A percentile compares a stretch with the other conserved stretches of the same genome.
Evolutionary conservation across 1,140 invertebrate species (phyloP).

Genomic region (Venturia canescens): DNA sequence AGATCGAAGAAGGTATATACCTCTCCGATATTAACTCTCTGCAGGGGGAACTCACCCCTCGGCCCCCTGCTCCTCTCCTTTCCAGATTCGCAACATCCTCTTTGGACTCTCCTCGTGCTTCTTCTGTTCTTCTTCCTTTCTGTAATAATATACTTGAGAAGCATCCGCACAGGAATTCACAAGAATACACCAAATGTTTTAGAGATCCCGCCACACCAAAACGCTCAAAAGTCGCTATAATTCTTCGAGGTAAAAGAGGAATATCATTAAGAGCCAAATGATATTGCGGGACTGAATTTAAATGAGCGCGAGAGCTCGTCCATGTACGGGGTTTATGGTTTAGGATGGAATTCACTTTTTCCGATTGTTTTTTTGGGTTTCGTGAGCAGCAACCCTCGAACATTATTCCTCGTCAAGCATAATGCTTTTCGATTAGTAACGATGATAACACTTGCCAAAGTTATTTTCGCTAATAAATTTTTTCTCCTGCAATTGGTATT

Average conservation of each 20-base stretch:
- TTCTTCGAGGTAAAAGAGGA: constrained; percentile 14
- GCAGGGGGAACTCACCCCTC: constrained; percentile 21
- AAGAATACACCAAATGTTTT: constrained; percentile 34
- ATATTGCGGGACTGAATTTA: constrained; percentile 22
- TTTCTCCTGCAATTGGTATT: neutral
- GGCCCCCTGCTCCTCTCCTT: neutral
- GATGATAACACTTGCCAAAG: neutral
- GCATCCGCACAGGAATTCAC: neutral
- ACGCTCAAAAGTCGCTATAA: neutral
- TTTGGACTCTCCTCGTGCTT: neutral
- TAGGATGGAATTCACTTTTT: constrained; percentile 3
- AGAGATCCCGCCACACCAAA: neutral
- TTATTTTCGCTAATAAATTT: neutral
- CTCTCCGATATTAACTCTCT: constrained; percentile 38
- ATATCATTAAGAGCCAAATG: constrained; percentile 30
- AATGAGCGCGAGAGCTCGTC: constrained; percentile 1
- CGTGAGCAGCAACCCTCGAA: neutral
- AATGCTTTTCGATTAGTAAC: neutral
- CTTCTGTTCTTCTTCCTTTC: neutral
- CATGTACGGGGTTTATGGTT: constrained; percentile 3
- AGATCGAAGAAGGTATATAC: constrained; percentile 43
- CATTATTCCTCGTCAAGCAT: neutral
- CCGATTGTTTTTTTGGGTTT: neutral
- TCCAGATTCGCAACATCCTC: constrained; percentile 19
- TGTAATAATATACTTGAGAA: neutral